Base-by-base conservation (phyloP, 2,797 vertebrate genomes). In the Chaetophractus vellerosus region DNA sequence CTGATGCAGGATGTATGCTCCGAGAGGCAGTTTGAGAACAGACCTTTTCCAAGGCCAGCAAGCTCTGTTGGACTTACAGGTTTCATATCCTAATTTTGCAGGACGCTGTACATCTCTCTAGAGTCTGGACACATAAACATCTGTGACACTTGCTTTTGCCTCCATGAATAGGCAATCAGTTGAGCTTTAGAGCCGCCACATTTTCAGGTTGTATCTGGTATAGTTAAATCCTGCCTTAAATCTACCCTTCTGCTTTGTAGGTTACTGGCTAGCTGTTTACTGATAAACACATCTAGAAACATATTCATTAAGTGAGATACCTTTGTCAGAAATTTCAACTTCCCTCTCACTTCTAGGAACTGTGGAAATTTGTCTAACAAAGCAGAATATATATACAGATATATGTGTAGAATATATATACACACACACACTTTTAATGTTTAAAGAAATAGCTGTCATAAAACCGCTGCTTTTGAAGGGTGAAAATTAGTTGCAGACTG, bases 71-170 rank as follows among this genome's bases (percentile, higher is more conserved):
- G 50, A 21, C 69, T 88, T 88, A 57, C 1, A 63, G 75, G n/a
- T 88, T 94, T 89, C 23, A 6, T 82, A 48, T 63, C 68, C 33
- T 57, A 31, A 45, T 88, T 50, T 95, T 41, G 21, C 2, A 86
- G 93, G 71, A 79, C 66, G 48, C 63, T 41, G 69, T 15, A 26
- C 18, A 68, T 88, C 41, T 88, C 79, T 80, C 83, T 82, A 63
- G 87, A 93, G 61, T 74, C 18, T 6, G 88, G 63, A 50, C 36
- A n/a, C 19, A 6, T 5, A 61, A 79, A 81, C 38, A 71, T 68
- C 61, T 95, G 16, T 88, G 85, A 68, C 72, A 66, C 80, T 91
- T 92, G 64, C 36, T 66, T 93, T 90, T 90, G 33, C 16, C 36
- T 91, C 50, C 72, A 79, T 66, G 81, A 94, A 79, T 78, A 90